These are phyloP conservation scores for Sipha flava DNA, from an alignment of 1,140 invertebrate species.

Conservation along the genomic window DNA sequence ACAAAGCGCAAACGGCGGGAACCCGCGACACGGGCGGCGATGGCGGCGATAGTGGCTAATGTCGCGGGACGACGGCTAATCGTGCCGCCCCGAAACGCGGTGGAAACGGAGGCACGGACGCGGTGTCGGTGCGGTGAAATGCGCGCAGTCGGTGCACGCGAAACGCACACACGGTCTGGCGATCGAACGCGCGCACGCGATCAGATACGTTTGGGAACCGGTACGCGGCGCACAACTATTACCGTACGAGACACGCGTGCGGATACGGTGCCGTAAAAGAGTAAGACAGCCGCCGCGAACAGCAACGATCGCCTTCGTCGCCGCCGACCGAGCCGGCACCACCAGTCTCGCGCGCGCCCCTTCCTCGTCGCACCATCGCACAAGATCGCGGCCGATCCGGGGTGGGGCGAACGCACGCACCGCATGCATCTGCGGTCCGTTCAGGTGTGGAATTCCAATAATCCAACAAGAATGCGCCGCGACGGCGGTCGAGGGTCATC, in stretches of 20 bases:
- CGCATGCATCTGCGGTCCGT: conserved; percentile 18
- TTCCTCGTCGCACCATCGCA: too few species aligned
- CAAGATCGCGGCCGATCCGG: background rate
- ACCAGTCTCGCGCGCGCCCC: background rate
- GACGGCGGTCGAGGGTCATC: conserved; percentile 25
- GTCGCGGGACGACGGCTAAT: too few species aligned
- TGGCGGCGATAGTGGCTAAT: background rate
- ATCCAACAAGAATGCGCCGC: conserved; percentile 28
- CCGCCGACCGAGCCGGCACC: background rate
- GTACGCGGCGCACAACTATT: background rate
- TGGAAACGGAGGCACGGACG: background rate
- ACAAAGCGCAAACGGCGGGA: background rate
- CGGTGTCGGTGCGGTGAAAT: background rate
- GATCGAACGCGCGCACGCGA: background rate
- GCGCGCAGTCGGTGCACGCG: background rate
- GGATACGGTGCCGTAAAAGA: background rate
- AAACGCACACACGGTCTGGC: background rate
- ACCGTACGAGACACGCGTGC: background rate
- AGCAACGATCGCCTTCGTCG: background rate
- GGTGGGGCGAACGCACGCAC: background rate
- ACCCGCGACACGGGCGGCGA: background rate
- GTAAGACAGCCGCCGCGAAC: background rate
- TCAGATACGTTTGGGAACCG: background rate
- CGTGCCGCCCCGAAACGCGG: too few species aligned
- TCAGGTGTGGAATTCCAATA: conserved; percentile 32